Percentiles rank a stretch among this genome's conserved stretches.
Conservation (phyloP, 1,140 invertebrate genomes). For the Hylaeus anthracinus region DNA sequence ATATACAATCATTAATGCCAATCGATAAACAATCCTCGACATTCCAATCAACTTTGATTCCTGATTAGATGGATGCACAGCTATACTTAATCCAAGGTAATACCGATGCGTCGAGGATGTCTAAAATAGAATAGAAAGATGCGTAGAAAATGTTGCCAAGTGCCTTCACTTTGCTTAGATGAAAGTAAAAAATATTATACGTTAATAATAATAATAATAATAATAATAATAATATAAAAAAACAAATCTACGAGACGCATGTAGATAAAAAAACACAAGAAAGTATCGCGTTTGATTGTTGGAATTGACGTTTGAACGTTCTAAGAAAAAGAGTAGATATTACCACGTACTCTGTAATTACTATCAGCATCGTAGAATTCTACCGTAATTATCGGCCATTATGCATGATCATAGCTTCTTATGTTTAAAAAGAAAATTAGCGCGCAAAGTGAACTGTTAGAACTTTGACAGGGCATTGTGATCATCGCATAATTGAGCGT, state of each 20-base stretch:
- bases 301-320: not conserved
- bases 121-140: conserved; percentile 29
- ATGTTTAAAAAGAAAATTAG: not conserved
- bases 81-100: conserved; percentile 38
- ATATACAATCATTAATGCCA: conserved; percentile 29
- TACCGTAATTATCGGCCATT: not conserved
- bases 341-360: not conserved
- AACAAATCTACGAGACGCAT: not conserved
- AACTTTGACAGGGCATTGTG: not conserved
- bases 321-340: not conserved
- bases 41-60: conserved; percentile 50
- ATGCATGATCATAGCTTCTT: not conserved
- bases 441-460: not conserved
- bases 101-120: not conserved
- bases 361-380: not conserved
- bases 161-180: not conserved
- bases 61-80: conserved; percentile 37
- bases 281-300: not conserved
- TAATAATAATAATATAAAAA: no score
- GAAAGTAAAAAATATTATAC: not conserved
- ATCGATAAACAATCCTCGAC: conserved; percentile 34
- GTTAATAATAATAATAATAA: no score
- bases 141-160: conserved; percentile 4
- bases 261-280: not conserved
- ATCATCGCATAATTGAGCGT: not conserved